Percentiles rank a stretch among this genome's conserved stretches.
Conservation (phyloP, 2,888 invertebrate genomes). For the Incurvaria masculella region DNA sequence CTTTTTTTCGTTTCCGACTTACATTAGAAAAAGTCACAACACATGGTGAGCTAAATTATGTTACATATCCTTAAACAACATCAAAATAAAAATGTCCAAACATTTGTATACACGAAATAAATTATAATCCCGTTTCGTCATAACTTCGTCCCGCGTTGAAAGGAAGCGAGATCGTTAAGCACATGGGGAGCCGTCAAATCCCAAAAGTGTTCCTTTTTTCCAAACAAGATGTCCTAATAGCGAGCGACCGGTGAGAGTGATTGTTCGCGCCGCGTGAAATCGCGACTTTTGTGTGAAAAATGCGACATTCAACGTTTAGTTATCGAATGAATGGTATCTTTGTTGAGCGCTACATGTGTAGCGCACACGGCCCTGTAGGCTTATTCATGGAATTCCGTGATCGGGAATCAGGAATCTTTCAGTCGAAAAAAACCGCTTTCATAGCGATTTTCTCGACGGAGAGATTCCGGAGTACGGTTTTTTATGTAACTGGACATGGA, state of each 20-base stretch:
- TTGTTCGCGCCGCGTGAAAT: slow-evolving; percentile 56
- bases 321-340: slow-evolving; percentile 26
- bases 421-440: too few relatives aligned
- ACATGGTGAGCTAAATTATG: slow-evolving; percentile 55
- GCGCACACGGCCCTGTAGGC: too few relatives aligned
- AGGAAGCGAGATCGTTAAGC: slow-evolving; percentile 36
- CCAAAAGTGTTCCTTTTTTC: slow-evolving; percentile 51
- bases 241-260: slow-evolving; percentile 49
- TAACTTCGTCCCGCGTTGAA: slow-evolving; percentile 36
- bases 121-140: slow-evolving; percentile 52
- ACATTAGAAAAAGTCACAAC: slow-evolving; percentile 42
- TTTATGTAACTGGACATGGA: too few relatives aligned
- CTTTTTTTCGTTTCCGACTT: slow-evolving; percentile 50
- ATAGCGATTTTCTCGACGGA: too few relatives aligned
- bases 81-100: slow-evolving; percentile 57
- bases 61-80: slow-evolving; percentile 49
- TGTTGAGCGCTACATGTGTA: slow-evolving; percentile 45
- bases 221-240: slow-evolving; percentile 22
- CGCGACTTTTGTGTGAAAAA: slow-evolving; percentile 44
- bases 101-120: slow-evolving; percentile 57
- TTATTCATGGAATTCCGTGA: too few relatives aligned
- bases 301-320: slow-evolving; percentile 30
- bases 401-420: too few relatives aligned
- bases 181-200: slow-evolving; percentile 53
- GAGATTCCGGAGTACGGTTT: too few relatives aligned